Percentiles rank a stretch among this genome's conserved stretches.
phyloP scores from a whole-genome alignment of 2,888 invertebrate species.

The Drosophila glabriapex region DNA sequence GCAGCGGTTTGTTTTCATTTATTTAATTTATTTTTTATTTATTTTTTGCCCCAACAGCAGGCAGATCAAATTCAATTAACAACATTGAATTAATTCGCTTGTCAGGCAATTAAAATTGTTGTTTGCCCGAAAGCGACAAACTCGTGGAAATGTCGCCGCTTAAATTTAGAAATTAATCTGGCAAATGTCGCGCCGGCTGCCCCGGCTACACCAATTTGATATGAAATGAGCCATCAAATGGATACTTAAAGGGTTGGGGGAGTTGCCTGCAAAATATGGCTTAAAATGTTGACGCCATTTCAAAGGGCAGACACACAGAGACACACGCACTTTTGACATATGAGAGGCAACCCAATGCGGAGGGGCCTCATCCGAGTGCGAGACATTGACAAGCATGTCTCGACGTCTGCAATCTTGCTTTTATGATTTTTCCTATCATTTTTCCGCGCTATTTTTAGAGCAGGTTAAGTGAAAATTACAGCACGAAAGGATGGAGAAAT shows the following conservation, averaged over 20 bases:
- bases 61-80: slow-evolving; percentile 85
- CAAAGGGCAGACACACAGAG: slow-evolving; percentile 43
- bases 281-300: slow-evolving; percentile 65
- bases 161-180: slow-evolving; percentile 81
- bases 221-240: slow-evolving; percentile 71
- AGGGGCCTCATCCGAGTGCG: slow-evolving; percentile 15
- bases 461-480: slow-evolving; percentile 67
- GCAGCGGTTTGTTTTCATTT: slow-evolving; percentile 41
- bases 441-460: slow-evolving; percentile 65
- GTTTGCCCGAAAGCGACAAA: slow-evolving; percentile 26
- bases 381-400: slow-evolving; percentile 26
- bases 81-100: slow-evolving; percentile 85
- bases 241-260: neutral
- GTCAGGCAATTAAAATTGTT: slow-evolving; percentile 84
- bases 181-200: slow-evolving; percentile 61
- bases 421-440: slow-evolving; percentile 62
- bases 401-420: slow-evolving; percentile 33
- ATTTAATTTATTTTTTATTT: slow-evolving; percentile 1
- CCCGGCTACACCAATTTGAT: slow-evolving; percentile 62
- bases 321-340: slow-evolving; percentile 45
- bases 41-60: slow-evolving; percentile 60
- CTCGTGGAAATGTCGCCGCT: slow-evolving; percentile 71
- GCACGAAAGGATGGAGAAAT: slow-evolving; percentile 14
- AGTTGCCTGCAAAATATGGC: slow-evolving; percentile 30
- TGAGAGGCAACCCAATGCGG: slow-evolving; percentile 54